Evolutionary conservation across 1,140 invertebrate species (phyloP).

Genomic region (Cyrtorhinus lividipennis): DNA sequence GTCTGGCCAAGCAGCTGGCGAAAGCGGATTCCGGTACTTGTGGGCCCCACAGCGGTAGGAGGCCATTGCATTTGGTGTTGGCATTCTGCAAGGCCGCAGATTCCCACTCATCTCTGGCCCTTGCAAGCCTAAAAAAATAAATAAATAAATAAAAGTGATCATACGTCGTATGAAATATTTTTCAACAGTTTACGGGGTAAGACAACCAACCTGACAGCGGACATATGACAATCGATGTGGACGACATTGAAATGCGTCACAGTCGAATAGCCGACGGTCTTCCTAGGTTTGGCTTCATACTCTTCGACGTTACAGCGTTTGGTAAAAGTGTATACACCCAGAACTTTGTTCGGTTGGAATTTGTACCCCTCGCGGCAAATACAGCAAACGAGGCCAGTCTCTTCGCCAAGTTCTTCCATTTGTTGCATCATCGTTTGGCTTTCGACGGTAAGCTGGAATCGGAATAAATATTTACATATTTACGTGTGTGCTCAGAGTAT

Average conservation of each 20-base stretch:
- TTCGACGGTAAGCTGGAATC: conserved; percentile 60
- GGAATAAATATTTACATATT: background rate
- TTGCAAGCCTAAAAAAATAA: conserved; percentile 37
- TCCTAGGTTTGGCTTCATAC: conserved; percentile 69
- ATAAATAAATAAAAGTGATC: no score
- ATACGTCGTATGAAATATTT: no score
- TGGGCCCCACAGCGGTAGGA: conserved; percentile 91
- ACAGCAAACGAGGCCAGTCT: conserved; percentile 90
- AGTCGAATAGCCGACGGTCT: conserved; percentile 76
- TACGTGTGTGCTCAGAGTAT: background rate
- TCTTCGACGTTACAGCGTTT: conserved; percentile 92
- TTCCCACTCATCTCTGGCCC: conserved; percentile 89
- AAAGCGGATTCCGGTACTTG: conserved; percentile 90
- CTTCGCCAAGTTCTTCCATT: conserved; percentile 88
- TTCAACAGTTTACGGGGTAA: no score
- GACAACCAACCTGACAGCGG: conserved; percentile 74
- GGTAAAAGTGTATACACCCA: conserved; percentile 94
- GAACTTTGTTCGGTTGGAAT: conserved; percentile 77
- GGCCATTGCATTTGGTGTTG: conserved; percentile 91
- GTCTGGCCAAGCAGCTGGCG: conserved; percentile 80
- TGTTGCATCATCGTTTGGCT: conserved; percentile 70
- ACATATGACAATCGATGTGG: conserved; percentile 95
- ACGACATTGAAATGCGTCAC: conserved; percentile 98
- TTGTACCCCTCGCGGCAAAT: conserved; percentile 97
- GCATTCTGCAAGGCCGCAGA: conserved; percentile 94